Percentiles rank a stretch among this genome's conserved stretches.
These are phyloP conservation scores for Neomicropteryx cornuta DNA, from an alignment of 1,140 invertebrate species.

Conservation along the genomic window DNA sequence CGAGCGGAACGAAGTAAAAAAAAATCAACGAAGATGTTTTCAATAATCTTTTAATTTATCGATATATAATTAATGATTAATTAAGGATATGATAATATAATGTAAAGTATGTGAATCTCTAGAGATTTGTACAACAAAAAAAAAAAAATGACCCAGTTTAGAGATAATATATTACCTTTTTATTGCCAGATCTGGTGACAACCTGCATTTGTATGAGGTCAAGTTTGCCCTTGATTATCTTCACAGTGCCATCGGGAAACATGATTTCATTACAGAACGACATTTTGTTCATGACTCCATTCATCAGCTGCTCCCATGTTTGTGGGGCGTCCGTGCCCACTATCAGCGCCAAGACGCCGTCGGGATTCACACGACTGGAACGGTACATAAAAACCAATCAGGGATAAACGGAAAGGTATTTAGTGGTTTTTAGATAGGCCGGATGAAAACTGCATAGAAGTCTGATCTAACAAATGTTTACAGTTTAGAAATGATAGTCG, in stretches of 20 bases:
- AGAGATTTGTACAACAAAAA: too few relatives aligned
- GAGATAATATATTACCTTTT: slow-evolving; percentile 80
- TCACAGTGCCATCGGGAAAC: slow-evolving; percentile 42
- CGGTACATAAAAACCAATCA: slow-evolving; percentile 5
- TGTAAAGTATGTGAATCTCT: too few relatives aligned
- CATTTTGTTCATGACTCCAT: slow-evolving; percentile 60
- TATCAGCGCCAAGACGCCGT: slow-evolving; percentile 27
- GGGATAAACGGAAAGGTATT: neutral
- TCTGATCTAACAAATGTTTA: too few relatives aligned
- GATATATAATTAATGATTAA: too few relatives aligned
- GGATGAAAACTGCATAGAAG: too few relatives aligned
- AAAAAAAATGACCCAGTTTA: too few relatives aligned
- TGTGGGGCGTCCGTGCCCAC: slow-evolving; percentile 30
- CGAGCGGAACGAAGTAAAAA: too few relatives aligned
- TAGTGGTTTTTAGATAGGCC: neutral
- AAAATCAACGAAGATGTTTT: too few relatives aligned
- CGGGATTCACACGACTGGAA: slow-evolving; percentile 38
- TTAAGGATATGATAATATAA: too few relatives aligned
- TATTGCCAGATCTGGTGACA: slow-evolving; percentile 70
- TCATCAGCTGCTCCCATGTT: slow-evolving; percentile 64
- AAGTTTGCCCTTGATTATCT: slow-evolving; percentile 61
- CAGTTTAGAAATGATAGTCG: too few relatives aligned
- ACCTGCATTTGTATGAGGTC: slow-evolving; percentile 70
- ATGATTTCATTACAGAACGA: slow-evolving; percentile 61
- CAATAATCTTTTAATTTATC: too few relatives aligned